phyloP scores from a whole-genome alignment of 2,113 vertebrate species.

The Bos indicus region DNA sequence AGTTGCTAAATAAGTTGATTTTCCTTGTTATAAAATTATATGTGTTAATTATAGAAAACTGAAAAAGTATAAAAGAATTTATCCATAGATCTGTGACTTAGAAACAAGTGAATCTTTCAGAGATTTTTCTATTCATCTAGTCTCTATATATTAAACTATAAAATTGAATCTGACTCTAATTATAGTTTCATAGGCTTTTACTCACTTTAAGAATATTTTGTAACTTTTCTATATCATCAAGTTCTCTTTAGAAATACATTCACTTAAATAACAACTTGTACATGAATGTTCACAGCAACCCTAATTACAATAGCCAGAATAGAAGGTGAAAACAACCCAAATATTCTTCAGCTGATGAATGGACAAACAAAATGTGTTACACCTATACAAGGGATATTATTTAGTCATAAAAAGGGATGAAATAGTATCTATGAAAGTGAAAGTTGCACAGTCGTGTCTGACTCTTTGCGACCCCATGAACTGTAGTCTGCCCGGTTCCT shows the following conservation, averaged over 20 bases:
- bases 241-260: not conserved
- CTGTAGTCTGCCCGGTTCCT: rapidly evolving
- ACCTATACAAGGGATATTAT: not conserved
- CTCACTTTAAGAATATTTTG: not conserved
- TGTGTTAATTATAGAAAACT: not conserved
- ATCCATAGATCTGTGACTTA: not conserved
- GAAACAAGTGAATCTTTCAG: not conserved
- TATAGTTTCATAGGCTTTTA: not conserved
- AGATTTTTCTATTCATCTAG: not conserved
- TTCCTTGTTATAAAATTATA: not conserved
- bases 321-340: not conserved
- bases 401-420: not conserved
- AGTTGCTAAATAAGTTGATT: not conserved
- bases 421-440: not conserved
- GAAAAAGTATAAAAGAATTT: constrained; percentile 10
- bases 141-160: not conserved
- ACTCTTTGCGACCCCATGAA: not conserved
- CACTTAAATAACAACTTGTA: not conserved
- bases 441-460: not conserved
- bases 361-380: not conserved
- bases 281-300: not conserved
- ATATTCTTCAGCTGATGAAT: not conserved
- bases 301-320: not conserved
- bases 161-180: not conserved
- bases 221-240: not conserved